A percentile compares a stretch with the other conserved stretches of the same genome.
phyloP scores from a whole-genome alignment of 2,888 invertebrate genomes.

The Reticulitermes lucifugus region DNA sequence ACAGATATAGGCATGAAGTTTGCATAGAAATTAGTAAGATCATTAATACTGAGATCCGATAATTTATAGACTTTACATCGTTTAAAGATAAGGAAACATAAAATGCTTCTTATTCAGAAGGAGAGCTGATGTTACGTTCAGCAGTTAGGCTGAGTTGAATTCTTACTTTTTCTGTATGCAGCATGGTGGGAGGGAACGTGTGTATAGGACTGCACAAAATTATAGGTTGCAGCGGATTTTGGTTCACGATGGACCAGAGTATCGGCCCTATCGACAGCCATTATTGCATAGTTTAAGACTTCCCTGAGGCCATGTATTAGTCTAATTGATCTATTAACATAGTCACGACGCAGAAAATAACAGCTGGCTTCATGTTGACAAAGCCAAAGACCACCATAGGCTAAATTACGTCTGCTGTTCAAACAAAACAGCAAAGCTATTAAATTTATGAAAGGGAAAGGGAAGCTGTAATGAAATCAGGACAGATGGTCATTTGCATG shows the following conservation, averaged over 20 bases:
- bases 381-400: conserved; percentile 6
- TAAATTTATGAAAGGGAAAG: neutral
- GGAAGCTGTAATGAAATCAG: conserved; percentile 16
- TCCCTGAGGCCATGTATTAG: conserved; percentile 42
- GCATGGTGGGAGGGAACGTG: neutral
- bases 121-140: neutral
- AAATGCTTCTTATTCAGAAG: conserved; percentile 10
- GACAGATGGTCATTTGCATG: conserved; percentile 35
- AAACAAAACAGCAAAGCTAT: conserved; percentile 1
- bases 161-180: neutral
- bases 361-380: conserved; percentile 25
- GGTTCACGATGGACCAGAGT: conserved; percentile 43
- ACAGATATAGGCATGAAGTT: neutral
- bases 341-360: conserved; percentile 39
- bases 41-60: neutral
- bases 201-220: conserved; percentile 37
- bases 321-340: conserved; percentile 49
- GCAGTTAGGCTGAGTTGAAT: conserved; percentile 20
- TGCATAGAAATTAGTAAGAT: neutral
- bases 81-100: conserved; percentile 20
- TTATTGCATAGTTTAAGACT: conserved; percentile 48
- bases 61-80: conserved; percentile 31
- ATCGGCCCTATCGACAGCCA: conserved; percentile 42
- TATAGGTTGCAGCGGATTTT: conserved; percentile 47
- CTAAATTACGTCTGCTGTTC: neutral